phyloP scores from a whole-genome alignment of 2,888 invertebrate species.

The Heliconius erato region DNA sequence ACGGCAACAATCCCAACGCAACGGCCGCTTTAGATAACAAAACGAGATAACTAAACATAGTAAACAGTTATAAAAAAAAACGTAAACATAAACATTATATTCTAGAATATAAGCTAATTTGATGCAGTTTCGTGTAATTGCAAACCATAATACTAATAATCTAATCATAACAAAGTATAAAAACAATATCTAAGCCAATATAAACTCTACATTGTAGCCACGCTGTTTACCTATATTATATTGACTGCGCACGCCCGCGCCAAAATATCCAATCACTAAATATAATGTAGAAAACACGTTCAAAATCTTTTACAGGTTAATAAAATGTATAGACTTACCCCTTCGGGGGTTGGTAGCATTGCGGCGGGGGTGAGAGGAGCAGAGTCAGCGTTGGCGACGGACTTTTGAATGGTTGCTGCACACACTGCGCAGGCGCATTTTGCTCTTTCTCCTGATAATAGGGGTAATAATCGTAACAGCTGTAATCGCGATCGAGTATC shows the following conservation, averaged over 20 bases:
- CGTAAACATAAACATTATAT: neutral
- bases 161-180: conserved; percentile 41
- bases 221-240: conserved; percentile 25
- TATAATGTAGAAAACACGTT: neutral
- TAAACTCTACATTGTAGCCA: conserved; percentile 40
- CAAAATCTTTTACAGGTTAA: conserved; percentile 2
- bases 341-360: conserved; percentile 45
- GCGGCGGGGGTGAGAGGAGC: conserved; percentile 49
- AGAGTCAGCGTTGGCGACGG: conserved; percentile 51
- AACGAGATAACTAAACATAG: neutral
- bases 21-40: neutral
- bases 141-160: conserved; percentile 34
- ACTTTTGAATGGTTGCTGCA: conserved; percentile 47
- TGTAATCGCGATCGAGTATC: conserved; percentile 41
- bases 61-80: neutral
- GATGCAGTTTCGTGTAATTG: conserved; percentile 12
- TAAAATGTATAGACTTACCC: conserved; percentile 49
- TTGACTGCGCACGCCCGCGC: conserved; percentile 33
- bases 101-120: neutral
- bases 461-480: conserved; percentile 55
- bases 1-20: neutral
- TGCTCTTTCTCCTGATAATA: conserved; percentile 55
- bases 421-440: conserved; percentile 48
- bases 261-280: conserved; percentile 7
- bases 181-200: conserved; percentile 39